Evolutionary conservation across 2,113 vertebrate genomes (phyloP).

Genomic region (Microcebus tavaratra): DNA sequence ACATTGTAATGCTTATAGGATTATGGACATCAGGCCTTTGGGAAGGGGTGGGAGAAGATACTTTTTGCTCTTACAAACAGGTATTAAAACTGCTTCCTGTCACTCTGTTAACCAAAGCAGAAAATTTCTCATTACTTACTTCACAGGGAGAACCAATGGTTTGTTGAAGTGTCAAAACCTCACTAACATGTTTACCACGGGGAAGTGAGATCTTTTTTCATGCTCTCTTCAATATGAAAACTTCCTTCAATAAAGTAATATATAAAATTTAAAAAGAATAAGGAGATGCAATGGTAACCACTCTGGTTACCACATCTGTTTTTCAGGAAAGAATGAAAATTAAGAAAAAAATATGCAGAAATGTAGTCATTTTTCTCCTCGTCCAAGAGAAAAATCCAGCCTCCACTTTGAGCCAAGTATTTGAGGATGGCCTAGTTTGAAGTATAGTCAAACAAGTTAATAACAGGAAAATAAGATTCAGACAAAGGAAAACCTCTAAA

Average conservation of each 20-base stretch:
- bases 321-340: constrained; percentile 56
- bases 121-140: constrained; percentile 33
- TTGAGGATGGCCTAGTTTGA: constrained; percentile 31
- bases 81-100: constrained; percentile 67
- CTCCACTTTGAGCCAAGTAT: constrained; percentile 48
- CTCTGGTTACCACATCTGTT: neutral
- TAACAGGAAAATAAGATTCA: neutral
- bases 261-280: neutral
- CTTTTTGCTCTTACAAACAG: constrained; percentile 32
- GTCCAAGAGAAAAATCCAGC: constrained; percentile 28
- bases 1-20: neutral
- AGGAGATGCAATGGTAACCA: constrained; percentile 31
- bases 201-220: constrained; percentile 34
- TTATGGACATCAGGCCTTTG: neutral
- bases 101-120: constrained; percentile 32
- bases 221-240: constrained; percentile 35
- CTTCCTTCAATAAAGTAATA: constrained; percentile 56
- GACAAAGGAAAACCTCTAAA: neutral
- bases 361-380: constrained; percentile 49
- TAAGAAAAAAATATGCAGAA: constrained; percentile 46
- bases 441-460: neutral
- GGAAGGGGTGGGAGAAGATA: neutral
- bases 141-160: neutral
- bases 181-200: constrained; percentile 30
- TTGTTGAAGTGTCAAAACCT: constrained; percentile 66